Evolutionary conservation across 2,888 invertebrate species (phyloP).

Genomic region (Caradrina clavipalpis): DNA sequence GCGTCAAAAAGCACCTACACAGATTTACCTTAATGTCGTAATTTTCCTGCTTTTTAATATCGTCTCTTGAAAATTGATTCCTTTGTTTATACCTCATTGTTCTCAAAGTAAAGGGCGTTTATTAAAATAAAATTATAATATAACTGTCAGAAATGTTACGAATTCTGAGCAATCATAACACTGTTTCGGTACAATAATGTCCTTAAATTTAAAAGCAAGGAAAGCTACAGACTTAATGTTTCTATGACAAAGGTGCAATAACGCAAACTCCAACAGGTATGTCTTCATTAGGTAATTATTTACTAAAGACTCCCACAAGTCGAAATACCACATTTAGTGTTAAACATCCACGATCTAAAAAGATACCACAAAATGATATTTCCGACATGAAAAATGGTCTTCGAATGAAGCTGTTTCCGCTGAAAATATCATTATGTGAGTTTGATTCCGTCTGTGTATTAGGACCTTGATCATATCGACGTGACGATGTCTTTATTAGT

Average conservation of each 20-base stretch:
- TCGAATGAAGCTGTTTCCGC: conserved; percentile 35
- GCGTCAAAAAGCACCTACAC: conserved; percentile 38
- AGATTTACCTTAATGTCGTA: conserved; percentile 52
- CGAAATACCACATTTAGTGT: background rate
- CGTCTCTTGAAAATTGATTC: conserved; percentile 45
- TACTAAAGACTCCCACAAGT: background rate
- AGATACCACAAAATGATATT: conserved; percentile 36
- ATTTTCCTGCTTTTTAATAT: conserved; percentile 52
- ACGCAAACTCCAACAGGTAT: background rate
- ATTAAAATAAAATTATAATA: conserved; percentile 12
- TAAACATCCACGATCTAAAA: conserved; percentile 15
- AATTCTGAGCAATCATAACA: background rate
- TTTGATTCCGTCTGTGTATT: conserved; percentile 22
- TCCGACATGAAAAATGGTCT: conserved; percentile 27
- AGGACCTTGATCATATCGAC: conserved; percentile 19
- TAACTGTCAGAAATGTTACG: background rate
- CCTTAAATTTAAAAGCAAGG: no score
- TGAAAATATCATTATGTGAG: conserved; percentile 30
- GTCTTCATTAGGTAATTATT: background rate
- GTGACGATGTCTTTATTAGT: conserved; percentile 2
- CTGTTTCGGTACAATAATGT: background rate
- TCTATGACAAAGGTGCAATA: background rate
- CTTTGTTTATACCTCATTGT: conserved; percentile 44
- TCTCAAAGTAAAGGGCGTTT: conserved; percentile 22
- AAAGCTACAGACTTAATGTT: background rate